Conservation (phyloP, 2,797 vertebrate genomes). For the Etheostoma nigrum region DNA sequence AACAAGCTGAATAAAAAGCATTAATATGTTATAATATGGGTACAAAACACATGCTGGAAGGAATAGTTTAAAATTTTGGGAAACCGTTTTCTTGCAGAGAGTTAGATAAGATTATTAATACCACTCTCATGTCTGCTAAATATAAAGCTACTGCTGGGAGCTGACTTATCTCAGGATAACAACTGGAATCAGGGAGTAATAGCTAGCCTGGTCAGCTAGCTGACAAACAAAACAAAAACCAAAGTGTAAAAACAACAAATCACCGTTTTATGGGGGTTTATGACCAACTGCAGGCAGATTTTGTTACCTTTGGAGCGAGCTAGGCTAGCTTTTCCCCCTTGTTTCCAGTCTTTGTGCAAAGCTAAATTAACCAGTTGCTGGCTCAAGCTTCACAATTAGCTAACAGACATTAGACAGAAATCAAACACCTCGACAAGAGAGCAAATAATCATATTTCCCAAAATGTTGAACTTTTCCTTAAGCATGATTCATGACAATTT, state of each 20-base stretch:
- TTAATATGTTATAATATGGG: not conserved
- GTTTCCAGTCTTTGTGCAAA: not conserved
- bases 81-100: not conserved
- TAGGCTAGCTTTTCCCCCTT: too few species aligned
- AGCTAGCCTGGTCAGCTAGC: too few species aligned
- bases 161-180: not conserved
- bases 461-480: not conserved
- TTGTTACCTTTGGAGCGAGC: not conserved
- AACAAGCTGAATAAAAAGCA: not conserved
- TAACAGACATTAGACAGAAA: not conserved
- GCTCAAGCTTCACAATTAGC: not conserved
- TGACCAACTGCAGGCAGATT: not conserved
- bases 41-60: not conserved
- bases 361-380: not conserved
- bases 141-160: not conserved
- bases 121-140: not conserved
- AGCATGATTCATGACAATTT: slow-evolving; percentile 25
- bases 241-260: not conserved
- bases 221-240: too few species aligned
- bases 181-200: not conserved
- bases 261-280: not conserved
- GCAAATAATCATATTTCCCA: not conserved
- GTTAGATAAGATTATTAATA: not conserved
- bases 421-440: not conserved
- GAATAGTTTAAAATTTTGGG: not conserved